Evolutionary conservation across 2,888 invertebrate species (phyloP).

Genomic region (Blomia tropicalis): DNA sequence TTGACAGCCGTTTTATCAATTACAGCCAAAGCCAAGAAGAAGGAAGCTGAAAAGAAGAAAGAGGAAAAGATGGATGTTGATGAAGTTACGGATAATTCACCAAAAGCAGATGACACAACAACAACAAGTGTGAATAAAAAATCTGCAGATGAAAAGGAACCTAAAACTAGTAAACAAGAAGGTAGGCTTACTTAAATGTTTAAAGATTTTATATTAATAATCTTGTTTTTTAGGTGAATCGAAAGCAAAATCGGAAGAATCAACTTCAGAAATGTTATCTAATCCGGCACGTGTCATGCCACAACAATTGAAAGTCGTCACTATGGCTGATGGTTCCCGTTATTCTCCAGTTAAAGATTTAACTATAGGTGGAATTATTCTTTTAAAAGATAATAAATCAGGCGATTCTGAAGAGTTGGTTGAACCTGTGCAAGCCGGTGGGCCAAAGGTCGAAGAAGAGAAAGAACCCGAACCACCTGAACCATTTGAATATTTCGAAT

Average conservation of each 20-base stretch:
- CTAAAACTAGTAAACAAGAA: too few species aligned
- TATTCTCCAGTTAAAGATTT: conserved; percentile 74
- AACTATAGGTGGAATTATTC: conserved; percentile 84
- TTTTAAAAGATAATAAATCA: conserved; percentile 70
- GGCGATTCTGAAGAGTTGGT: conserved; percentile 66
- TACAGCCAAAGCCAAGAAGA: conserved; percentile 65
- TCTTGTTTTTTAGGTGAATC: conserved; percentile 37
- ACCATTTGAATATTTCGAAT: conserved; percentile 83
- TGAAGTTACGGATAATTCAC: conserved; percentile 38
- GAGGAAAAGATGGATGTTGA: conserved; percentile 67
- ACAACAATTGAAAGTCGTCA: conserved; percentile 54
- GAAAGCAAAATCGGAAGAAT: conserved; percentile 44
- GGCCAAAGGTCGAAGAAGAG: conserved; percentile 51
- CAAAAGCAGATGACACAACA: too few species aligned
- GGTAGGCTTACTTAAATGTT: conserved; percentile 32
- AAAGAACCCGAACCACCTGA: conserved; percentile 94
- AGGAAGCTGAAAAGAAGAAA: conserved; percentile 52
- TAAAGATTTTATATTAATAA: conserved; percentile 37
- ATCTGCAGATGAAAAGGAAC: conserved; percentile 21
- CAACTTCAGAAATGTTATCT: conserved; percentile 69
- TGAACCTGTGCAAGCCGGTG: conserved; percentile 60
- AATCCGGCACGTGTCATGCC: conserved; percentile 91
- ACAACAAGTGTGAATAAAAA: too few species aligned
- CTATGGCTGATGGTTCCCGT: conserved; percentile 54
- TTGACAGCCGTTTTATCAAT: conserved; percentile 93